A percentile compares a stretch with the other conserved stretches of the same genome.
phyloP scores from a whole-genome alignment of 1,140 invertebrate species.

The Saccostrea glomerata region DNA sequence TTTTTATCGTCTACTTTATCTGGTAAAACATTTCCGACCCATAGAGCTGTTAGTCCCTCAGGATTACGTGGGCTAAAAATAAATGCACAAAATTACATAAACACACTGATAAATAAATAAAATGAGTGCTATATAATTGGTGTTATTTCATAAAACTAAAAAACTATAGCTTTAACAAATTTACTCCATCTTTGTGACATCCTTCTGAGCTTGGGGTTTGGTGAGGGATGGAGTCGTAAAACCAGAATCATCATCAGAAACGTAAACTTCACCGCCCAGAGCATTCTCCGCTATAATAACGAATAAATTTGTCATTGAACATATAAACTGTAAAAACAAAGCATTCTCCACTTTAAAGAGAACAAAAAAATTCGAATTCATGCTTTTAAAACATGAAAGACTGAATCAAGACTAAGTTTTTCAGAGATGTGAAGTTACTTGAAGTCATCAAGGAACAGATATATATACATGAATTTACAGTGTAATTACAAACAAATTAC shows the following conservation, averaged over 20 bases:
- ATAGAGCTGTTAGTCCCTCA: constrained; percentile 80
- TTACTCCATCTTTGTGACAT: constrained; percentile 79
- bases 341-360: too few relatives aligned
- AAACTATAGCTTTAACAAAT: constrained; percentile 51
- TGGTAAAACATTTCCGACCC: constrained; percentile 81
- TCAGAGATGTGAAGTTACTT: too few relatives aligned
- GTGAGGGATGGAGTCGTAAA: constrained; percentile 58
- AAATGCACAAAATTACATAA: background rate
- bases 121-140: background rate
- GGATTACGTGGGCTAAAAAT: constrained; percentile 79
- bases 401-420: too few relatives aligned
- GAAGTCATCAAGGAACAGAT: too few relatives aligned
- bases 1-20: constrained; percentile 79
- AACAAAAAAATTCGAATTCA: background rate
- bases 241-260: constrained; percentile 78
- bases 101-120: background rate
- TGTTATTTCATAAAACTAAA: background rate
- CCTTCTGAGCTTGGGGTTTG: constrained; percentile 49
- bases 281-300: constrained; percentile 66
- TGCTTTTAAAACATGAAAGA: too few relatives aligned
- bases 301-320: too few relatives aligned
- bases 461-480: too few relatives aligned
- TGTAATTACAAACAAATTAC: too few relatives aligned
- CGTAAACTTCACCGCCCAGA: constrained; percentile 75
- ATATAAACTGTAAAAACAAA: too few relatives aligned